A percentile compares a stretch with the other conserved stretches of the same genome.
Conservation (phyloP, 2,113 vertebrate genomes). For the Dromas ardeola region DNA sequence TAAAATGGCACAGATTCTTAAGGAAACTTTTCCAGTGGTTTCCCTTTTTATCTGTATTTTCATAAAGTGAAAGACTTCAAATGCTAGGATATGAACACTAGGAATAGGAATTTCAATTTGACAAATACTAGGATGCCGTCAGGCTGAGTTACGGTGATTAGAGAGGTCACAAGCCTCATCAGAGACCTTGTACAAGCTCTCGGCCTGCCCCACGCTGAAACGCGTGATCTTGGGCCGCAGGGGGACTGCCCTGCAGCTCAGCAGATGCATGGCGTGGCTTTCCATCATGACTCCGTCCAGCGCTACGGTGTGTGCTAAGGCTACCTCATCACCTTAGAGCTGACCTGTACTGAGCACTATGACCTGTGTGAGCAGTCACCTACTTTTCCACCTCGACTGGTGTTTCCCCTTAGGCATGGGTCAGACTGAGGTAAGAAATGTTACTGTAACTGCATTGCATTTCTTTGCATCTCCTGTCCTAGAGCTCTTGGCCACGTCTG, state of each 20-base stretch:
- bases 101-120: neutral
- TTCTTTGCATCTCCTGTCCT: neutral
- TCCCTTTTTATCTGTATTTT: conserved; percentile 29
- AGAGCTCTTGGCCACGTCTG: neutral
- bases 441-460: neutral
- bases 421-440: neutral
- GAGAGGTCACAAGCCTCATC: neutral
- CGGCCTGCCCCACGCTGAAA: neutral
- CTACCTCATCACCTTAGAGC: neutral
- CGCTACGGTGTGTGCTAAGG: neutral
- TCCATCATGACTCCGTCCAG: neutral
- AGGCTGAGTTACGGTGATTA: neutral
- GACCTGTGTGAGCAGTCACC: neutral
- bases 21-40: conserved; percentile 32
- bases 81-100: neutral
- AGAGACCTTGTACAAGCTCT: neutral
- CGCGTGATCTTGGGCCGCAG: fast-evolving
- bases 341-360: neutral
- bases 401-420: neutral
- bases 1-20: conserved; percentile 58
- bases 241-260: neutral
- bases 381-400: neutral
- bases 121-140: neutral
- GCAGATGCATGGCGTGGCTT: neutral
- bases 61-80: neutral